Conservation (phyloP, 2,797 vertebrate genomes). For the Acanthiza pusilla region DNA sequence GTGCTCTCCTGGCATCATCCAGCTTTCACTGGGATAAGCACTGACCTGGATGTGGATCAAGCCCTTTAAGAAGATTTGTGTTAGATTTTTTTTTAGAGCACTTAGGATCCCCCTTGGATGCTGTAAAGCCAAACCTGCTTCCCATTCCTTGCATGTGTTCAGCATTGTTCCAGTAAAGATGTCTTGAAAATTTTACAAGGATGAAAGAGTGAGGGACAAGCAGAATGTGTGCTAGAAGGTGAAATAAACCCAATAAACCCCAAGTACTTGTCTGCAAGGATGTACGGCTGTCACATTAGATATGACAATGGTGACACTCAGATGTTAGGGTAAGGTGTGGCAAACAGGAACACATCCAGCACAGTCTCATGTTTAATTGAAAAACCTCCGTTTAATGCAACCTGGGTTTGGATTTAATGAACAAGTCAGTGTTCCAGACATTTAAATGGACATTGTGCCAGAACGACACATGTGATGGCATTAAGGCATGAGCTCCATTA, state of each 20-base stretch:
- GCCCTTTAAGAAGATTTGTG: not conserved
- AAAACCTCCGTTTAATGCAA: not conserved
- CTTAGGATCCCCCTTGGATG: not conserved
- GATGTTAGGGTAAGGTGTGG: not conserved
- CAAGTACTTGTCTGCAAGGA: not conserved
- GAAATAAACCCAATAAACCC: not conserved
- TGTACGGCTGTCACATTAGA: not conserved
- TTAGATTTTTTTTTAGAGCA: not conserved
- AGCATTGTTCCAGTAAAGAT: not conserved
- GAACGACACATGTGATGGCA: not conserved
- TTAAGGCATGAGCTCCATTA: not conserved
- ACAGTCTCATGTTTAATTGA: not conserved
- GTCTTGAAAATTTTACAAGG: not conserved
- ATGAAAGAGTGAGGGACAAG: not conserved
- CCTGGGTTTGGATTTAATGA: not conserved
- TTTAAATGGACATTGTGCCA: not conserved
- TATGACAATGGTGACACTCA: not conserved
- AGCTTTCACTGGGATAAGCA: not conserved
- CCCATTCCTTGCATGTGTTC: not conserved
- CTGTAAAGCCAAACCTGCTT: not conserved
- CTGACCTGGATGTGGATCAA: not conserved
- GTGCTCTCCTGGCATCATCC: not conserved
- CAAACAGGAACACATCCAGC: not conserved
- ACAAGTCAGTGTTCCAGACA: not conserved
- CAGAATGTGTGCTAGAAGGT: not conserved